These are phyloP conservation scores for Neuroscelio doddi DNA, from an alignment of 2,888 invertebrate genomes.

Conservation along the genomic window DNA sequence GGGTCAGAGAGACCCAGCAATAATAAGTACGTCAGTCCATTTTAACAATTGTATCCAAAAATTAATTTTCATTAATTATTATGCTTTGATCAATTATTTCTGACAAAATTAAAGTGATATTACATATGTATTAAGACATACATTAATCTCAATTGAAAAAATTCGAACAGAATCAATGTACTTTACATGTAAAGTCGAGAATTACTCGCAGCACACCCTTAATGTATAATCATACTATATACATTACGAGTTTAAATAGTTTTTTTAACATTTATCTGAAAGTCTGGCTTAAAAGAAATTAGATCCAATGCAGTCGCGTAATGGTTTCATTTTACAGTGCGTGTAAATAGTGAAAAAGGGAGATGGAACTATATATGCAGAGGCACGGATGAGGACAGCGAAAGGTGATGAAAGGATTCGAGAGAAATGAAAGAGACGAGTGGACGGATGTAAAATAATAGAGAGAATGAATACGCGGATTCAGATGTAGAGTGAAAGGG, in stretches of 20 bases:
- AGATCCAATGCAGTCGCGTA: conserved; percentile 23
- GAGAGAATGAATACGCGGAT: conserved; percentile 11
- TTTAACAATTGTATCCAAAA: too few relatives aligned
- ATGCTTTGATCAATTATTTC: too few relatives aligned
- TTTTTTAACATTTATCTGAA: conserved; percentile 28
- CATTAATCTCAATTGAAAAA: too few relatives aligned
- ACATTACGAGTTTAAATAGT: conserved; percentile 16
- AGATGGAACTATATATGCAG: too few relatives aligned
- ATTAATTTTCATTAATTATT: too few relatives aligned
- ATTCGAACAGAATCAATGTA: too few relatives aligned
- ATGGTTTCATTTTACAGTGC: conserved; percentile 29
- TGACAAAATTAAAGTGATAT: background rate
- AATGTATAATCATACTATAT: too few relatives aligned
- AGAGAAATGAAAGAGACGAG: conserved; percentile 2
- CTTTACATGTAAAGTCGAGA: too few relatives aligned
- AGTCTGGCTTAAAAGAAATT: conserved; percentile 40
- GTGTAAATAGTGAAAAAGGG: conserved; percentile 11
- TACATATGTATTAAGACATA: too few relatives aligned
- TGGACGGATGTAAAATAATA: conserved; percentile 13
- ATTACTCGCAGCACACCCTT: too few relatives aligned
- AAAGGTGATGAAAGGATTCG: background rate
- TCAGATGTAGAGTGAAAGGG: conserved; percentile 13
- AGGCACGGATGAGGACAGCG: background rate
- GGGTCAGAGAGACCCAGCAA: too few relatives aligned
- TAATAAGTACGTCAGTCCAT: too few relatives aligned